Conservation (phyloP, 2,113 vertebrate species). For the Holacanthus passer region DNA sequence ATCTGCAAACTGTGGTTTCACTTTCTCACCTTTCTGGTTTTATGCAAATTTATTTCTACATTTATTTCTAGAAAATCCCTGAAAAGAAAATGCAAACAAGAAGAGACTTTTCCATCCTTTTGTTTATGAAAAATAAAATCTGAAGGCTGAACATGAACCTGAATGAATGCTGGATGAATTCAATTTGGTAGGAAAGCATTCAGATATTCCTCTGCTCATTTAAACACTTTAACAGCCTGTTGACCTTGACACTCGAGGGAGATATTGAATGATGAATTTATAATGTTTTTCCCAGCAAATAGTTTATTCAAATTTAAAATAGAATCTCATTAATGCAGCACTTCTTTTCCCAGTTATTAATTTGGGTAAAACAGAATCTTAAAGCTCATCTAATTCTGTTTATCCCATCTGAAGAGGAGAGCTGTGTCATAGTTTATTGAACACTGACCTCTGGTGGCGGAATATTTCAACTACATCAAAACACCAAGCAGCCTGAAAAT, state of each 20-base stretch:
- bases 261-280: neutral
- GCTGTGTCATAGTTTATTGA: neutral
- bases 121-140: neutral
- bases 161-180: neutral
- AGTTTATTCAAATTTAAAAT: neutral
- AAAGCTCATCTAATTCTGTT: neutral
- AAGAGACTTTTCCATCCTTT: neutral
- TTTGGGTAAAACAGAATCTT: neutral
- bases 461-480: neutral
- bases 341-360: neutral
- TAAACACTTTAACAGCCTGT: neutral
- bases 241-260: neutral
- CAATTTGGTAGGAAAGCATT: neutral
- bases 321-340: neutral
- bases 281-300: neutral
- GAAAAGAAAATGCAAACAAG: too few relatives aligned
- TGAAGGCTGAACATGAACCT: neutral
- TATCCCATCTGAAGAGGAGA: too few relatives aligned
- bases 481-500: neutral
- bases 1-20: neutral
- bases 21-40: neutral
- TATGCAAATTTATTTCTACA: neutral
- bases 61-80: neutral
- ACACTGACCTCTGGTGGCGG: slow-evolving; percentile 52
- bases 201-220: neutral